Evolutionary conservation across 2,797 vertebrate genomes (phyloP).

Genomic region (Sphenodon punctatus): DNA sequence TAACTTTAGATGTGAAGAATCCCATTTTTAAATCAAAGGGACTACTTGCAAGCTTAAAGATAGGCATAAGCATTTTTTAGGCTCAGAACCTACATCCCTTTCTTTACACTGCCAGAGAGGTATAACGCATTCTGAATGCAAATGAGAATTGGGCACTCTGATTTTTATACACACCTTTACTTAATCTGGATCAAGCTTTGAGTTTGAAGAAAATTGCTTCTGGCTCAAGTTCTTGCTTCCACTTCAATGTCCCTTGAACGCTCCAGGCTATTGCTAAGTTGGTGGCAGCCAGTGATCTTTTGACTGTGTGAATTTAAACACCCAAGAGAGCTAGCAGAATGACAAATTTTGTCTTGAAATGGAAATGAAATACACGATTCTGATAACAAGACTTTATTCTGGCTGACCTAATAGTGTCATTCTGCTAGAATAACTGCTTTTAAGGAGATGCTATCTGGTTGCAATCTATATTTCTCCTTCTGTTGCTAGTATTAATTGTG

Average conservation of each 20-base stretch:
- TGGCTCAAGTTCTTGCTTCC: conserved; percentile 43
- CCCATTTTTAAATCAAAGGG: no score
- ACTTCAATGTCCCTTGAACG: conserved; percentile 57
- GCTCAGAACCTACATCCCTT: no score
- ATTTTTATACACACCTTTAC: neutral
- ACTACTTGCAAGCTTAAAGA: no score
- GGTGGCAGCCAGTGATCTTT: conserved; percentile 62
- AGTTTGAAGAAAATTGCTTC: neutral
- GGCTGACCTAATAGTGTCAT: conserved; percentile 41
- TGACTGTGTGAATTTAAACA: conserved; percentile 63
- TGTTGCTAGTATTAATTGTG: conserved; percentile 10
- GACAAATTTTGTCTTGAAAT: conserved; percentile 51
- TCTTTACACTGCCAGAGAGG: neutral
- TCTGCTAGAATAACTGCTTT: conserved; percentile 51
- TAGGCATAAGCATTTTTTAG: no score
- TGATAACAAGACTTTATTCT: conserved; percentile 24
- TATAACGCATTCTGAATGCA: neutral
- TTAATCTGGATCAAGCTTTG: neutral
- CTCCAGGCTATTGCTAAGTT: conserved; percentile 46
- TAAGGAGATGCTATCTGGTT: conserved; percentile 25
- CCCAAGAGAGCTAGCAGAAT: conserved; percentile 43
- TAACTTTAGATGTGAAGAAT: no score
- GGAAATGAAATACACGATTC: conserved; percentile 57
- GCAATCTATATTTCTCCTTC: conserved; percentile 24
- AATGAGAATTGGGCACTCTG: neutral